phyloP scores from a whole-genome alignment of 2,797 vertebrate species.

The Lateolabrax maculatus region DNA sequence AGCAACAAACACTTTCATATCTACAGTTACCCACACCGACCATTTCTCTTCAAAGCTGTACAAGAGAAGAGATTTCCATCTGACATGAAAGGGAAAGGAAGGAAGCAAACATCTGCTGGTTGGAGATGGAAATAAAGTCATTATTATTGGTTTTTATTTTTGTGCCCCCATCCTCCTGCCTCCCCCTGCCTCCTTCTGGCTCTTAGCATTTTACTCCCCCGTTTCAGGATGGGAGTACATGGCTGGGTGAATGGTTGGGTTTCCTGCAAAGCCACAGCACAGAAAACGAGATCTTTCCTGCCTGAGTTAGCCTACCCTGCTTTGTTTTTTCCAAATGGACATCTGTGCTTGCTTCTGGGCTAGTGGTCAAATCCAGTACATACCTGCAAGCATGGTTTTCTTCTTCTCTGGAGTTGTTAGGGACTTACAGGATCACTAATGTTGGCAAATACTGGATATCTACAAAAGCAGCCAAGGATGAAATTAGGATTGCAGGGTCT shows the following conservation, averaged over 20 bases:
- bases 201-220: slow-evolving; percentile 80
- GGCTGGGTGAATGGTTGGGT: slow-evolving; percentile 83
- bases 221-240: slow-evolving; percentile 90
- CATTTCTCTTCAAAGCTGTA: slow-evolving; percentile 70
- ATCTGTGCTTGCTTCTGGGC: slow-evolving; percentile 70
- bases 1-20: slow-evolving; percentile 82
- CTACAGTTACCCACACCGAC: slow-evolving; percentile 68
- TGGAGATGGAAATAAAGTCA: slow-evolving; percentile 82
- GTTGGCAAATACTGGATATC: not conserved
- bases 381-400: slow-evolving; percentile 10
- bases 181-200: slow-evolving; percentile 67
- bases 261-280: slow-evolving; percentile 84
- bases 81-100: slow-evolving; percentile 83
- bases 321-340: slow-evolving; percentile 63
- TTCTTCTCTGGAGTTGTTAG: not conserved
- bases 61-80: slow-evolving; percentile 73
- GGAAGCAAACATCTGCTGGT: slow-evolving; percentile 82
- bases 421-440: slow-evolving; percentile 7
- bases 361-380: not conserved
- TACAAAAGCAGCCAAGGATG: not conserved
- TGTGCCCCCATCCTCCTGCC: slow-evolving; percentile 67
- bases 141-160: slow-evolving; percentile 86
- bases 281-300: slow-evolving; percentile 87
- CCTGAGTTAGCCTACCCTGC: slow-evolving; percentile 65
- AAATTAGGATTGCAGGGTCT: not conserved